Percentiles rank a stretch among this genome's conserved stretches.
These are phyloP conservation scores for Jaculus jaculus DNA, from an alignment of 2,113 vertebrate genomes.

Conservation along the genomic window DNA sequence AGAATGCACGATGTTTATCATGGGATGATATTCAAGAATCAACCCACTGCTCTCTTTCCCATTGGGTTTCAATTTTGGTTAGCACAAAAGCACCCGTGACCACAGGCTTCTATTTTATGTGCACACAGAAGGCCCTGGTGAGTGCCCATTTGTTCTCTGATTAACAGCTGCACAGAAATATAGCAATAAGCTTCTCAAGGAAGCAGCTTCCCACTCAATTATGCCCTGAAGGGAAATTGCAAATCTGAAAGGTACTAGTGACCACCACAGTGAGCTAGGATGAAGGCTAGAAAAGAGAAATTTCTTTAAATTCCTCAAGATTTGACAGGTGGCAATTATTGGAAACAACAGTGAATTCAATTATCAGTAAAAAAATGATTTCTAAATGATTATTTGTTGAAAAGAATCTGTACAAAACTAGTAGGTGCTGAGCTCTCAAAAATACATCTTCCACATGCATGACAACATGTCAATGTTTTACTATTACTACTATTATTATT, in stretches of 20 bases:
- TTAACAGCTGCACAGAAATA: constrained; percentile 34
- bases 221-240: neutral
- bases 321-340: neutral
- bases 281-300: neutral
- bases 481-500: neutral
- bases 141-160: constrained; percentile 51
- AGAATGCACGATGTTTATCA: constrained; percentile 50
- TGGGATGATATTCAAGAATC: constrained; percentile 34
- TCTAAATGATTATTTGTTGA: constrained; percentile 4
- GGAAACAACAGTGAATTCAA: neutral
- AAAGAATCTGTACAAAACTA: neutral
- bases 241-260: neutral
- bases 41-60: constrained; percentile 40
- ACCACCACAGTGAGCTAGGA: constrained; percentile 6
- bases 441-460: neutral
- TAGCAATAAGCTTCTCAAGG: constrained; percentile 58
- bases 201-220: constrained; percentile 57
- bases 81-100: constrained; percentile 50
- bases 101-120: constrained; percentile 62
- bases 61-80: constrained; percentile 64
- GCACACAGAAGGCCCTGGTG: constrained; percentile 56
- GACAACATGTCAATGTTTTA: neutral
- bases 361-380: constrained; percentile 20
- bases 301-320: neutral
- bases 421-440: neutral